Evolutionary conservation across 2,113 vertebrate species (phyloP).

Genomic region (Australoheros scitulus): DNA sequence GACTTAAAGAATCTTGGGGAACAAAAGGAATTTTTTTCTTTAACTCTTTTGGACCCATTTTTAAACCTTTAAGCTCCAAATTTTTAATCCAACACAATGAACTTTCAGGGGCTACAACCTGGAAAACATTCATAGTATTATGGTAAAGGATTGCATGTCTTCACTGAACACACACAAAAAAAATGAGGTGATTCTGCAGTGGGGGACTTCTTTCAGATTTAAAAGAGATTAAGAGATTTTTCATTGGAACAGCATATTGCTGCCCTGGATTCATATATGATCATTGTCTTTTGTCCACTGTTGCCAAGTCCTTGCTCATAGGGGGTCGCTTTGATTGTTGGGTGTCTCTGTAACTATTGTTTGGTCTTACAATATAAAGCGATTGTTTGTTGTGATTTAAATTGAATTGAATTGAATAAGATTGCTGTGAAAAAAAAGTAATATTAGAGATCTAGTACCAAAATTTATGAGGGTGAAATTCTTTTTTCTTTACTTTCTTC

Average conservation of each 20-base stretch:
- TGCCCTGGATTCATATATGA: neutral
- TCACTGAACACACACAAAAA: neutral
- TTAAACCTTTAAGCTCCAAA: neutral
- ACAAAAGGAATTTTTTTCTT: neutral
- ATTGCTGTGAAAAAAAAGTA: neutral
- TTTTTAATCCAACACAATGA: neutral
- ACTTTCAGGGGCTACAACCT: neutral
- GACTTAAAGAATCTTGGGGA: neutral
- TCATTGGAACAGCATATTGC: neutral
- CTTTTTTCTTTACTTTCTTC: neutral
- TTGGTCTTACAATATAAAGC: too few species aligned
- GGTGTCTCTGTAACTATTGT: too few species aligned
- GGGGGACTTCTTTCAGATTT: neutral
- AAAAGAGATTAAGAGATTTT: neutral
- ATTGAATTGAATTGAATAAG: too few species aligned
- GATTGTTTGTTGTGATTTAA: too few species aligned
- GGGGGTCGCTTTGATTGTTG: too few species aligned
- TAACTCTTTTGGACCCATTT: too few species aligned
- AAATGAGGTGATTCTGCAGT: neutral
- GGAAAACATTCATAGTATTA: neutral
- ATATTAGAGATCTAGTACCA: neutral
- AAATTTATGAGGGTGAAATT: neutral
- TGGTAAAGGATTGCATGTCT: neutral
- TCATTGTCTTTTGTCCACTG: neutral
- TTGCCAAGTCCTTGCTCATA: too few species aligned